Evolutionary conservation across 1,140 invertebrate species (phyloP), one percentile per base, ranked within the genome.

Genomic region (Nymphalis io): DNA sequence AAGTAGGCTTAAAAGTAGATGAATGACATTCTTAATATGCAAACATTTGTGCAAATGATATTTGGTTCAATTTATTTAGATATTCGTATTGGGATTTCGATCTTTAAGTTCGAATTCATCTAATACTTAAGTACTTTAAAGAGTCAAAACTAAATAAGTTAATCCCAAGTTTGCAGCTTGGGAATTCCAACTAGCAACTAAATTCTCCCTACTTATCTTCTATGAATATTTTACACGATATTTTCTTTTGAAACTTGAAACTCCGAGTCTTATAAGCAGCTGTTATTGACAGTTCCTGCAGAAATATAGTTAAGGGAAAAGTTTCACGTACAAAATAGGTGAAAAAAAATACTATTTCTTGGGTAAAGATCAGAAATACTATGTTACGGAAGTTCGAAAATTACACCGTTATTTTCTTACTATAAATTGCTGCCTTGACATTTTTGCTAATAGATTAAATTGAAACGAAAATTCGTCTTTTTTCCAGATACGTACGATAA

Each of bases 211-310:
- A 68, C 55, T 53, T 72, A 68, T 60, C 55, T 62, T 16, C 65
- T 68, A 59, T 72, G 70, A 68, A 72, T 68, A 72, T 75, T 70
- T 67, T 53, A 67, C 39, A 59, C 55, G 39, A 68, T 65, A 69
- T 64, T 67, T 59, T 66, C 53, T 66, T 72, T 70, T 69, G 70
- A 66, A 70, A 66, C 57, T 72, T 44, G 62, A 55, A 69, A 73
- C 58, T 73, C 51, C 60, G 55, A 64, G 68, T 63, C 60, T 61
- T 55, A 70, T 64, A 61, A 73, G 68, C 61, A 44, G 44, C 65
- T 75, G 70, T 44, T 73, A 75, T 67, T 75, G 74, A 73, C 70
- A 75, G 70, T 46, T 73, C 16, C 71, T 59, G 67, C 67, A 60
- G 57, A 51, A 69, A 68, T 68, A 69, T 73, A 73, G 60, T 57